Conservation (phyloP, 2,797 vertebrate genomes). For the Darevskia nairensis region DNA sequence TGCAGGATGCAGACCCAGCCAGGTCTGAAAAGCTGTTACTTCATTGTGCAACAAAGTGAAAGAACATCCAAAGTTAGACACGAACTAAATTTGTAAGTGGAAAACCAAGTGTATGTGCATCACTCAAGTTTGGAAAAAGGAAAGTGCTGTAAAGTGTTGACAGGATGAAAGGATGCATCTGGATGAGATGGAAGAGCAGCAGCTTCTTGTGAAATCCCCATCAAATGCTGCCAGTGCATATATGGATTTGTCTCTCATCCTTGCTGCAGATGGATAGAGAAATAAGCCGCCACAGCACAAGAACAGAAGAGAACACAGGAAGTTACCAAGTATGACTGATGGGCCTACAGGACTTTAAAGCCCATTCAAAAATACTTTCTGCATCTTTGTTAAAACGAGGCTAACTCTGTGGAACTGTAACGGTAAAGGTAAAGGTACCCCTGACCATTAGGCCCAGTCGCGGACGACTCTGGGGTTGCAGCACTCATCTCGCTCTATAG, state of each 20-base stretch:
- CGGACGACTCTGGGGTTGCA: too few species aligned
- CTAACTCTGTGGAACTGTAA: too few species aligned
- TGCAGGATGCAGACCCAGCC: not conserved
- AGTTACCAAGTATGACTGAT: not conserved
- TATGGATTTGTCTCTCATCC: not conserved
- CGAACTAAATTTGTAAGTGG: slow-evolving; percentile 50
- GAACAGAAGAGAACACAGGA: fast-evolving
- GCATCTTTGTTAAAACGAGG: too few species aligned
- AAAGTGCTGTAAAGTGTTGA: fast-evolving
- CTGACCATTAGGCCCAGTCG: too few species aligned
- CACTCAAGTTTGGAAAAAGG: slow-evolving; percentile 22
- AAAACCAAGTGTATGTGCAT: slow-evolving; percentile 41
- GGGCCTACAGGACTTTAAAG: too few species aligned
- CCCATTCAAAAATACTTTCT: too few species aligned
- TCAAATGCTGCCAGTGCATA: not conserved
- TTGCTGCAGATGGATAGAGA: not conserved
- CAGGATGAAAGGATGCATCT: not conserved
- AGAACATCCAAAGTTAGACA: slow-evolving; percentile 24
- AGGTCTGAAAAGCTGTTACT: slow-evolving; percentile 31
- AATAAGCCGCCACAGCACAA: fast-evolving
- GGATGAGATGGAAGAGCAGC: not conserved
- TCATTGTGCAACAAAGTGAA: not conserved
- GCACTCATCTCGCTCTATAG: too few species aligned
- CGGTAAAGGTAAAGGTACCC: too few species aligned
- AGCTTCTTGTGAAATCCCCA: not conserved